Percentiles rank a stretch among this genome's conserved stretches.
phyloP scores from a whole-genome alignment of 2,888 invertebrate species.

The Apantesis nais region DNA sequence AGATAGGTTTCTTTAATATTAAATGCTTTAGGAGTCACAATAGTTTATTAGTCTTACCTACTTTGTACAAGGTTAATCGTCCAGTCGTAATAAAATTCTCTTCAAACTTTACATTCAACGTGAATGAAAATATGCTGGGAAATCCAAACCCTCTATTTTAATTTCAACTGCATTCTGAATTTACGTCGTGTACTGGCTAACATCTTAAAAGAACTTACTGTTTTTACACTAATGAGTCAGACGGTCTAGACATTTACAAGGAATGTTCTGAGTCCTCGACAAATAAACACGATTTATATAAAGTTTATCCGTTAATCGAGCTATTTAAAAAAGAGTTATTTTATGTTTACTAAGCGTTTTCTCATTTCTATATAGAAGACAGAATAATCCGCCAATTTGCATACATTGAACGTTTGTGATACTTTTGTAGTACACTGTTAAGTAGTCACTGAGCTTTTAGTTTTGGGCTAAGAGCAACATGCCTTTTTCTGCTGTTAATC shows the following conservation, averaged over 20 bases:
- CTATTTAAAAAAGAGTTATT: not conserved
- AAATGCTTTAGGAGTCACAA: not conserved
- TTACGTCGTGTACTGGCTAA: too few relatives aligned
- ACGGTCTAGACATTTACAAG: not conserved
- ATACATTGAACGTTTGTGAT: not conserved
- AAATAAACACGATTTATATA: not conserved
- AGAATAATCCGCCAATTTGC: not conserved
- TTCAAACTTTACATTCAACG: not conserved
- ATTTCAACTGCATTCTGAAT: not conserved
- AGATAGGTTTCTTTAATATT: slow-evolving; percentile 22
- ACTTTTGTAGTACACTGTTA: not conserved
- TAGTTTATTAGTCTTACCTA: slow-evolving; percentile 2
- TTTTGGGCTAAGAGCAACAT: not conserved
- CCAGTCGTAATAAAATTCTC: not conserved
- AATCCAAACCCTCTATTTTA: not conserved
- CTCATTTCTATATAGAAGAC: not conserved
- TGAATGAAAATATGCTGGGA: not conserved
- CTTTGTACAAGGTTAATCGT: not conserved
- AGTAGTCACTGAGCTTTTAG: not conserved
- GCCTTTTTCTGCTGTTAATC: not conserved
- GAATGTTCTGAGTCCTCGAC: not conserved
- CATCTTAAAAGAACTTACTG: too few relatives aligned
- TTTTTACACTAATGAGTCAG: not conserved
- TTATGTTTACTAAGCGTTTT: not conserved
- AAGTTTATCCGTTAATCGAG: not conserved